A percentile compares a stretch with the other conserved stretches of the same genome.
Evolutionary conservation across 53 echinoderm and acorn worm genomes (phyloP).

Genomic region (Arbacia lixula): DNA sequence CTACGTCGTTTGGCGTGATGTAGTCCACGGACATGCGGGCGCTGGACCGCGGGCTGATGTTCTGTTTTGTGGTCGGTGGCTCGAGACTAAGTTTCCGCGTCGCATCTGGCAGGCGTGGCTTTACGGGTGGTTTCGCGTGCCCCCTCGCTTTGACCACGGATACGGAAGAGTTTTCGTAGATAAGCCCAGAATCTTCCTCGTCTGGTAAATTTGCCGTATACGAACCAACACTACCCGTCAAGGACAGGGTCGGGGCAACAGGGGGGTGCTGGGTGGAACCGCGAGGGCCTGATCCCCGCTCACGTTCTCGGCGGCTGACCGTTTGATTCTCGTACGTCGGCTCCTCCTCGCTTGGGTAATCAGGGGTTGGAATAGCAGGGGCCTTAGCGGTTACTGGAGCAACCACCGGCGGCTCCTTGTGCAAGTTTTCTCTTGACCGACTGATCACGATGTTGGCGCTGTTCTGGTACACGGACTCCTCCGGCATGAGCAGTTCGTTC

Average conservation of each 20-base stretch:
- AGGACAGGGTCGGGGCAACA: not conserved
- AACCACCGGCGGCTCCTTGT: not conserved
- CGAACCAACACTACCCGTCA: not conserved
- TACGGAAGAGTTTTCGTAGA: slow-evolving; percentile 17
- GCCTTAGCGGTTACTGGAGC: too few species aligned
- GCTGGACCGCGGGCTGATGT: not conserved
- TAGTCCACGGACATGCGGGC: slow-evolving; percentile 16
- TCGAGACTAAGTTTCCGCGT: not conserved
- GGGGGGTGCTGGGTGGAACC: slow-evolving; percentile 1
- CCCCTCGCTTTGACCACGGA: not conserved
- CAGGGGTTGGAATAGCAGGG: too few species aligned
- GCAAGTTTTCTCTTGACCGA: slow-evolving; percentile 29
- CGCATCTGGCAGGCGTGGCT: not conserved
- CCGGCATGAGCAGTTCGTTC: not conserved
- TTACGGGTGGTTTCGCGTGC: too few species aligned
- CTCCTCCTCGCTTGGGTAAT: too few species aligned
- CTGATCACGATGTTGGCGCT: not conserved
- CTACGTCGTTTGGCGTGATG: not conserved
- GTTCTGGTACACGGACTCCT: slow-evolving; percentile 26
- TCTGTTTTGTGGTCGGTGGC: not conserved
- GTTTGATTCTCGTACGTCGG: not conserved
- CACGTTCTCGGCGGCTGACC: not conserved
- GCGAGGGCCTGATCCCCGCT: not conserved
- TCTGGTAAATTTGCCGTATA: not conserved
- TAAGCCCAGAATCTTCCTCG: not conserved